Conservation (phyloP, 1,140 invertebrate species). For the Tetramorium alpestre region DNA sequence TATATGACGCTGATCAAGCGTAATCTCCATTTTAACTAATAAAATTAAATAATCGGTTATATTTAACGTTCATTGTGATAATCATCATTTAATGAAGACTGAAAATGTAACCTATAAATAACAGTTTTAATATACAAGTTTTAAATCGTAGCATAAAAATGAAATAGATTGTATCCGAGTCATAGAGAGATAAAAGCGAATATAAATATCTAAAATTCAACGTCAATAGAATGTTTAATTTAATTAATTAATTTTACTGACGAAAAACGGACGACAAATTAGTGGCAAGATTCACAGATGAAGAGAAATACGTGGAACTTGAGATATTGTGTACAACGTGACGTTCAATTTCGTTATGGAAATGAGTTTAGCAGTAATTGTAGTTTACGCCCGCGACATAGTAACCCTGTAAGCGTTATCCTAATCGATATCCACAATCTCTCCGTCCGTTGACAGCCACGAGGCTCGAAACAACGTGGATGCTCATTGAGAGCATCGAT, state of each 20-base stretch:
- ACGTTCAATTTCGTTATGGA: conserved; percentile 12
- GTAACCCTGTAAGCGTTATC: conserved; percentile 6
- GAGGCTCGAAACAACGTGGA: conserved; percentile 34
- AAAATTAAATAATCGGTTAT: neutral
- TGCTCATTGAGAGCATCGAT: conserved; percentile 18
- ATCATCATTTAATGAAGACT: neutral
- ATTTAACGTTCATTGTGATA: neutral
- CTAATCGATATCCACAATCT: conserved; percentile 39
- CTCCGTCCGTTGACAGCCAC: conserved; percentile 23
- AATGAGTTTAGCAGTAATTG: conserved; percentile 19
- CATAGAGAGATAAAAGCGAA: neutral
- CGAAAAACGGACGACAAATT: neutral
- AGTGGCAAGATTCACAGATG: neutral
- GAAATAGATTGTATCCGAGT: neutral
- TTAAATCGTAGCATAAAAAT: neutral
- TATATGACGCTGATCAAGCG: neutral
- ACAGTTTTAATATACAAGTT: neutral
- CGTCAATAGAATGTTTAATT: neutral
- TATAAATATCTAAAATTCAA: neutral
- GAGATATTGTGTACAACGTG: neutral
- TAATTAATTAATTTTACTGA: neutral
- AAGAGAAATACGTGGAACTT: neutral
- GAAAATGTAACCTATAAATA: neutral
- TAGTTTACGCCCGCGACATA: neutral
- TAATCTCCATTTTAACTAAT: neutral